Percentiles rank a stretch among this genome's conserved stretches.
Conservation (phyloP, 2,888 invertebrate species). For the Sisyra nigra region DNA sequence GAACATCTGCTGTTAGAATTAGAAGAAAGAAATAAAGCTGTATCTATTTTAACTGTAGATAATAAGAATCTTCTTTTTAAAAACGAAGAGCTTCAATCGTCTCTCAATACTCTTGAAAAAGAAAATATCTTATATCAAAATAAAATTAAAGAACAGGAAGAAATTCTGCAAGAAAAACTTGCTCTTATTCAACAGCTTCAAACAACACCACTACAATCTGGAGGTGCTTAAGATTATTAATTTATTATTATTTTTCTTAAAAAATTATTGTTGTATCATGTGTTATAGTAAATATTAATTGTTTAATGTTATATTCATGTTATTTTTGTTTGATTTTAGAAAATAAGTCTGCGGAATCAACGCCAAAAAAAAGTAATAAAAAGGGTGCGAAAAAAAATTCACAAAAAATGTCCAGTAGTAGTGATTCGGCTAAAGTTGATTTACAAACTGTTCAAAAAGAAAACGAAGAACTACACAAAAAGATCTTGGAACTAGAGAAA, state of each 20-base stretch:
- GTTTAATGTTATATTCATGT: too few species aligned
- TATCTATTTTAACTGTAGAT: slow-evolving; percentile 37
- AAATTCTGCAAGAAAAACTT: too few species aligned
- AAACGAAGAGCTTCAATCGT: slow-evolving; percentile 16
- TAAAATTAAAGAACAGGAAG: slow-evolving; percentile 8
- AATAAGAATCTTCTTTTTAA: slow-evolving; percentile 33
- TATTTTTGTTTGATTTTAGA: too few species aligned
- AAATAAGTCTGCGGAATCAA: slow-evolving; percentile 9
- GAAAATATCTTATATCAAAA: slow-evolving; percentile 15
- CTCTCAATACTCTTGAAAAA: slow-evolving; percentile 18
- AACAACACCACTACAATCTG: too few species aligned
- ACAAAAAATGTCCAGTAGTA: background rate
- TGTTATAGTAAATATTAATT: too few species aligned
- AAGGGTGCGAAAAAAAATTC: background rate
- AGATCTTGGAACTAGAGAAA: background rate
- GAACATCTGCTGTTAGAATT: slow-evolving; percentile 35
- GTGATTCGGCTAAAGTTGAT: slow-evolving; percentile 7
- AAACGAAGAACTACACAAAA: slow-evolving; percentile 11
- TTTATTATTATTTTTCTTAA: too few species aligned
- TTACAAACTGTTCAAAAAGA: slow-evolving; percentile 12
- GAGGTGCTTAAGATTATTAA: too few species aligned
- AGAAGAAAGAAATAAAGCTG: slow-evolving; percentile 36
- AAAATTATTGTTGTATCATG: too few species aligned
- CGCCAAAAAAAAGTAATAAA: slow-evolving; percentile 15
- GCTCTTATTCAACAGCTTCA: too few species aligned